Evolutionary conservation across 2,113 vertebrate genomes (phyloP).

Genomic region (Lipophrys pholis): DNA sequence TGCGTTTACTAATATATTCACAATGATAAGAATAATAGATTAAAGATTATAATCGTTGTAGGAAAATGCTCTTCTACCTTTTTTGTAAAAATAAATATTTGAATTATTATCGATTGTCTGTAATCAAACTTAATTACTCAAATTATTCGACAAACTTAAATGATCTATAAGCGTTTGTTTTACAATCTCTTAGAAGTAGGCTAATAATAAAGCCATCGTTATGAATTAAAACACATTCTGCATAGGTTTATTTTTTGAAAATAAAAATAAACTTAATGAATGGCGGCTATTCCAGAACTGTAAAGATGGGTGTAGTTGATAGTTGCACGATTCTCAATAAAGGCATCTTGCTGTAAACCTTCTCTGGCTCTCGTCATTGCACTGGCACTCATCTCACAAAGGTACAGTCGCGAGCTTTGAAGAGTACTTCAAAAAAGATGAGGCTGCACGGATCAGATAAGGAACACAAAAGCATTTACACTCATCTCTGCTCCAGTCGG

Average conservation of each 20-base stretch:
- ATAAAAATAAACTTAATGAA: neutral
- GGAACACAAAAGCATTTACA: constrained; percentile 72
- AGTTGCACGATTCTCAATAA: constrained; percentile 42
- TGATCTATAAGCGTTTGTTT: neutral
- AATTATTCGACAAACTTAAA: neutral
- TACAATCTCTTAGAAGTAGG: neutral
- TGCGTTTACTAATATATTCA: no score
- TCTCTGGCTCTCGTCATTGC: constrained; percentile 63
- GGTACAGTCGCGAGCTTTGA: constrained; percentile 67
- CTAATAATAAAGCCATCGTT: neutral
- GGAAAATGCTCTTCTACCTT: neutral
- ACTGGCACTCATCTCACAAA: constrained; percentile 56
- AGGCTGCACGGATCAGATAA: constrained; percentile 69
- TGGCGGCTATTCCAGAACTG: neutral
- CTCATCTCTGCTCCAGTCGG: constrained; percentile 61
- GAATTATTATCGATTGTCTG: neutral
- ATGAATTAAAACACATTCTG: neutral
- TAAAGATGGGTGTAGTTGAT: no score
- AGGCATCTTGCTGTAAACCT: constrained; percentile 30
- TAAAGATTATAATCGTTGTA: neutral
- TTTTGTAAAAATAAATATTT: neutral
- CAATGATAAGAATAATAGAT: no score
- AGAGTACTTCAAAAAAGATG: constrained; percentile 71
- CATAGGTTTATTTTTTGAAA: neutral
- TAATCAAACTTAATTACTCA: neutral